Base-by-base conservation (phyloP, 2,797 vertebrate genomes). In the Eulemur albifrons region DNA sequence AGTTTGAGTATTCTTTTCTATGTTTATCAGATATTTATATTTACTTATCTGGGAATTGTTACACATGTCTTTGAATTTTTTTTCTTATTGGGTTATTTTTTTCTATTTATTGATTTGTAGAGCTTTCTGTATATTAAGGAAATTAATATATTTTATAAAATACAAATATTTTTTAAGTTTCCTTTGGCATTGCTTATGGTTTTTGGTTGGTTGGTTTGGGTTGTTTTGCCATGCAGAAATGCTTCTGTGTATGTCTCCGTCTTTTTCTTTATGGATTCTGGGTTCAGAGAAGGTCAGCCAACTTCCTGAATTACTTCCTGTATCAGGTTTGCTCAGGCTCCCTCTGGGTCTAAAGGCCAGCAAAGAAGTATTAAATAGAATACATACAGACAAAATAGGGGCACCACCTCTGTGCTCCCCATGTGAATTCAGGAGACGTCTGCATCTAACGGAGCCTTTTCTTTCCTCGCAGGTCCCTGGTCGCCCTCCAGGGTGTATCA, bases 21-120 rank as follows among this genome's bases (percentile, higher is more conserved):
- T 50, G 40, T 61, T 87, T 73, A 40, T 50, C 35, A 81, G 88
- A 50, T 86, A 75, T 50, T 80, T 94, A n/a, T 30, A 89, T 61
- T 61, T 12, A 77, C 35, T 14, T 32, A 35, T 72, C 30, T 88
- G 21, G 14, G 65, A 94, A 67, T 12, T 79, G 57, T 45, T 69
- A 15, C 20, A 85, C 0, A 40, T 38, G 14, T 76, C 69, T 85
- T 54, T 82, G 70, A 13, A 54, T 5, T 20, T 88, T 84, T 54
- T 95, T 88, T 35, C 43, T 63, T 38, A 73, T 13, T 81, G 50
- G 59, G 38, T 88, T 69, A n/a, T 80, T 90, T 92, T 93, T 93
- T 57, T 61, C 35, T 65, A 17, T 52, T 59, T 48, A 59, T 84
- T 63, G 69, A 38, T 75, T 73, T 40, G 7, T 32, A 67, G 91